Evolutionary conservation across 1,140 invertebrate species (phyloP).

Genomic region (Hirudo medicinalis): DNA sequence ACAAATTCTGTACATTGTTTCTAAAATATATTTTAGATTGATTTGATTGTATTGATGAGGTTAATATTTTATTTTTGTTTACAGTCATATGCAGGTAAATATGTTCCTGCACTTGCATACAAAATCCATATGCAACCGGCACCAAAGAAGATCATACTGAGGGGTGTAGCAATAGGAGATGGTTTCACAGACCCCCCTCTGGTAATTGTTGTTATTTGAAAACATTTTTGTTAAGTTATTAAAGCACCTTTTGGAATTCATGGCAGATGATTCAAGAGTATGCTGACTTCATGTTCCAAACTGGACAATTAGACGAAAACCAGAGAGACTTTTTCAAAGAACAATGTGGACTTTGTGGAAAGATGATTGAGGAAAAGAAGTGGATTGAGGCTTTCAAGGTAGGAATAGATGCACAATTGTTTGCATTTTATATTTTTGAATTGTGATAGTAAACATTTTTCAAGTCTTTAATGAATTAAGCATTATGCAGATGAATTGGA

Average conservation of each 20-base stretch:
- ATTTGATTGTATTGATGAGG: background rate
- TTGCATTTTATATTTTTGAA: too few species aligned
- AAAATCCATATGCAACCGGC: slow-evolving; percentile 54
- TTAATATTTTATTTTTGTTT: slow-evolving; percentile 18
- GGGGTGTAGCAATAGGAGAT: slow-evolving; percentile 65
- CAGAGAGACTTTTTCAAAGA: slow-evolving; percentile 48
- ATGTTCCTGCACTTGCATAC: slow-evolving; percentile 63
- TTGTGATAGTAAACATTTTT: too few species aligned
- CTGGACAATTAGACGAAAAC: slow-evolving; percentile 58
- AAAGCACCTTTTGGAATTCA: background rate
- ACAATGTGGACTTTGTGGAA: slow-evolving; percentile 47
- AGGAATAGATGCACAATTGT: background rate
- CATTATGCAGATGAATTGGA: too few species aligned
- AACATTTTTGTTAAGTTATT: background rate
- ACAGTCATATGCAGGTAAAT: slow-evolving; percentile 45
- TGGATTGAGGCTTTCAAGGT: slow-evolving; percentile 40
- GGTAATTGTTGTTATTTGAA: slow-evolving; percentile 3
- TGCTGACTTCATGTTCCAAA: slow-evolving; percentile 64
- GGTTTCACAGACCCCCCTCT: slow-evolving; percentile 44
- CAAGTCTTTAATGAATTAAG: too few species aligned
- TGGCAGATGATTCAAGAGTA: slow-evolving; percentile 41
- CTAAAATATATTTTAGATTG: background rate
- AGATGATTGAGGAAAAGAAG: slow-evolving; percentile 49
- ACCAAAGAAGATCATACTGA: slow-evolving; percentile 33
- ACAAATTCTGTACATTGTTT: background rate